Evolutionary conservation across 1,140 invertebrate genomes (phyloP).

Genomic region (Drosophila quadrilineata): DNA sequence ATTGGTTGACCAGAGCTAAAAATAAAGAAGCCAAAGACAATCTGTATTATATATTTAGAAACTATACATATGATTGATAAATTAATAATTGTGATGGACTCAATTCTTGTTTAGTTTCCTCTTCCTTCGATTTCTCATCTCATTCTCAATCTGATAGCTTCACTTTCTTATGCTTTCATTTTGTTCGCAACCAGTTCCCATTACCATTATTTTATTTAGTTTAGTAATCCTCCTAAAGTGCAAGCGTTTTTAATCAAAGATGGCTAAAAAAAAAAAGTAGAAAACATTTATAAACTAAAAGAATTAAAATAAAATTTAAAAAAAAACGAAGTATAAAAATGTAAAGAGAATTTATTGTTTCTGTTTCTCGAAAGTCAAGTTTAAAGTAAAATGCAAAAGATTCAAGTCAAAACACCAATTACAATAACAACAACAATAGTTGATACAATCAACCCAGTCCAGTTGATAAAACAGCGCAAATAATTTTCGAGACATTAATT

Average conservation of each 20-base stretch:
- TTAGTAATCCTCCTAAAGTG: slow-evolving; percentile 50
- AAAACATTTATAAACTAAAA: no score
- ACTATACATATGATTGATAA: no score
- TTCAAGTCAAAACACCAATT: slow-evolving; percentile 5
- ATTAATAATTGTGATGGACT: slow-evolving; percentile 81
- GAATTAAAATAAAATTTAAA: no score
- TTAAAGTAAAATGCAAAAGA: slow-evolving; percentile 22
- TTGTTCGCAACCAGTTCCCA: slow-evolving; percentile 17
- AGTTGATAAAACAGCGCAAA: slow-evolving; percentile 13
- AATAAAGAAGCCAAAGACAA: slow-evolving; percentile 17
- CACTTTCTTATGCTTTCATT: slow-evolving; percentile 15
- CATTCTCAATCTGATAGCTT: slow-evolving; percentile 27
- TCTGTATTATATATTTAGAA: slow-evolving; percentile 14
- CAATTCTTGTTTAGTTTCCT: slow-evolving; percentile 68
- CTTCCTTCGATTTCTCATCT: slow-evolving; percentile 43
- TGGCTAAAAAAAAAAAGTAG: slow-evolving; percentile 35
- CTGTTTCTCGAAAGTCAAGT: slow-evolving; percentile 36
- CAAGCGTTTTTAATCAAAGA: slow-evolving; percentile 82
- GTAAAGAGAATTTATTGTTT: slow-evolving; percentile 44
- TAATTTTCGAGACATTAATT: slow-evolving; percentile 5
- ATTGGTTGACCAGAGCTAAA: slow-evolving; percentile 38
- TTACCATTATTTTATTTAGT: slow-evolving; percentile 28
- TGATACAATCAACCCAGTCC: slow-evolving; percentile 14
- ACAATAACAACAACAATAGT: slow-evolving; percentile 26
- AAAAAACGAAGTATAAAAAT: no score